phyloP scores from a whole-genome alignment of 1,140 invertebrate species.

The Brachionus paranguensis region DNA sequence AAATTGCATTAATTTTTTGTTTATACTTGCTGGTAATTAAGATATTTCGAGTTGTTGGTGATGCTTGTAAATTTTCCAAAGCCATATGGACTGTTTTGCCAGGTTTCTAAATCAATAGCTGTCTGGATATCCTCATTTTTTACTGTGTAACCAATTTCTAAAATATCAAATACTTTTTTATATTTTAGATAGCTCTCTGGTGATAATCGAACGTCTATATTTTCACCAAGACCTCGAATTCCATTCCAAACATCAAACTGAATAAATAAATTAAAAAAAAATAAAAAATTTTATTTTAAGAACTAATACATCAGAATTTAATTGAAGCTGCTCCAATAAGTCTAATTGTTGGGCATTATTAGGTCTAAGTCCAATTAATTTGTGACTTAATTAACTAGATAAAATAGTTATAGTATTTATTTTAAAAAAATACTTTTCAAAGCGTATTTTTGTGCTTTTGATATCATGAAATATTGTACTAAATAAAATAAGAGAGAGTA shows the following conservation, averaged over 20 bases:
- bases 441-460: not conserved
- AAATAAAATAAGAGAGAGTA: not conserved
- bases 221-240: not conserved
- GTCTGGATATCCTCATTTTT: constrained; percentile 9
- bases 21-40: not conserved
- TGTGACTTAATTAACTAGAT: not conserved
- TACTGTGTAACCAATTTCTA: not conserved
- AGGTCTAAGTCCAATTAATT: not conserved
- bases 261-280: not conserved
- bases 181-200: not conserved
- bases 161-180: not conserved
- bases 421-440: not conserved
- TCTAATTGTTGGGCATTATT: not conserved
- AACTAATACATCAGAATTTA: not conserved
- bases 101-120: not conserved
- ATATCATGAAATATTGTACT: not conserved
- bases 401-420: not conserved
- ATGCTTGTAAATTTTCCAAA: not conserved
- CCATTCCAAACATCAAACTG: constrained; percentile 18
- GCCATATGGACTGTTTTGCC: not conserved
- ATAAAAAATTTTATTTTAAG: not conserved
- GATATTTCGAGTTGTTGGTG: not conserved
- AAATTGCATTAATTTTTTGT: not conserved
- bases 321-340: not conserved
- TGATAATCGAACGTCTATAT: not conserved